phyloP scores from a whole-genome alignment of 2,888 invertebrate species.

The Dryobotodes eremita region DNA sequence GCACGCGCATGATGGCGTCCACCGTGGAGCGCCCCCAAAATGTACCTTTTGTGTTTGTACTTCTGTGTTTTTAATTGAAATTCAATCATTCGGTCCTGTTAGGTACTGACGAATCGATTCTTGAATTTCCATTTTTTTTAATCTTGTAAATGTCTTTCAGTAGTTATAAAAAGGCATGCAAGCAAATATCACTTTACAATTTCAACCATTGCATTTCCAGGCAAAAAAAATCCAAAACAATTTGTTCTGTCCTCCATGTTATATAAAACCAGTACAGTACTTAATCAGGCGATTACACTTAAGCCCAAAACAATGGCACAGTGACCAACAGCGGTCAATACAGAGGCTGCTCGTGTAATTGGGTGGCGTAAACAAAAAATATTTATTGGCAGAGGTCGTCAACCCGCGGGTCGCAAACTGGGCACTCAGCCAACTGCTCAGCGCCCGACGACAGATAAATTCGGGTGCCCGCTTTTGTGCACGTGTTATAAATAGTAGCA shows the following conservation, averaged over 20 bases:
- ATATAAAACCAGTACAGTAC: conserved; percentile 8
- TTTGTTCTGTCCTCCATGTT: background rate
- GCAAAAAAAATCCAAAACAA: background rate
- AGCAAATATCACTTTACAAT: background rate
- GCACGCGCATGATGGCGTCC: no score
- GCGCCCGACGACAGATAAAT: conserved; percentile 70
- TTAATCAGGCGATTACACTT: conserved; percentile 35
- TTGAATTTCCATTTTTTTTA: background rate
- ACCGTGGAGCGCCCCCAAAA: no score
- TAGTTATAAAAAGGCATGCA: background rate
- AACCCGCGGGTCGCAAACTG: conserved; percentile 60
- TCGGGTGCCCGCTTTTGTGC: conserved; percentile 70
- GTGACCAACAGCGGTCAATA: conserved; percentile 42
- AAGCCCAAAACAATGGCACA: conserved; percentile 31
- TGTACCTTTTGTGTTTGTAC: no score
- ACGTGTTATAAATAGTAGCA: conserved; percentile 60
- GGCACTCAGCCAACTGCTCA: conserved; percentile 60
- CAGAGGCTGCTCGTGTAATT: conserved; percentile 52
- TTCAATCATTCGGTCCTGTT: background rate
- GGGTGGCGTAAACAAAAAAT: conserved; percentile 76
- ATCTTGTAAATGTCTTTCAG: background rate
- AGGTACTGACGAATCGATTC: background rate
- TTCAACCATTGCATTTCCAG: background rate
- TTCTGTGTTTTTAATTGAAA: background rate
- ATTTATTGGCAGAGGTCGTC: conserved; percentile 74